These are phyloP conservation scores for Dione vanillae DNA, from an alignment of 2,888 invertebrate genomes.

Conservation along the genomic window DNA sequence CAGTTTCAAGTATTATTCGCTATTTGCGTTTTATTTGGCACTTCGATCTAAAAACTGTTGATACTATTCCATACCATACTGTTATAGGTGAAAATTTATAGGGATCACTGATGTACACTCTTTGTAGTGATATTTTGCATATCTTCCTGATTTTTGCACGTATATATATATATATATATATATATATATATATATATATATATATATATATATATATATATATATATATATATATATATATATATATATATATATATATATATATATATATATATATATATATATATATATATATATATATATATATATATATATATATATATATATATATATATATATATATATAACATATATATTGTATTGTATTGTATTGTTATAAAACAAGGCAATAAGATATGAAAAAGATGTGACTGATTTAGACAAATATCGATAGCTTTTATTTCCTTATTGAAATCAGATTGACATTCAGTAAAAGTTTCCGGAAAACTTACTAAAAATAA, in stretches of 20 bases:
- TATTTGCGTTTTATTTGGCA: conserved; percentile 14
- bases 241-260: no score
- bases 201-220: no score
- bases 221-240: no score
- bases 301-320: no score
- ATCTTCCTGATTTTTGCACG: no score
- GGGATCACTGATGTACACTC: no score
- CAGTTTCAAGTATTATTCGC: conserved; percentile 21
- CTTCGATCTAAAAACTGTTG: neutral
- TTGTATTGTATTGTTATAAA: no score
- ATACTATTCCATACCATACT: neutral
- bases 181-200: no score
- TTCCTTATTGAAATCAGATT: conserved; percentile 4
- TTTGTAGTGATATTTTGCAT: no score
- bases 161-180: no score
- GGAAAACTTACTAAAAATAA: conserved; percentile 21
- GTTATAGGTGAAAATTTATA: neutral
- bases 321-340: neutral
- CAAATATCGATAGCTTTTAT: neutral
- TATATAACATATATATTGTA: neutral
- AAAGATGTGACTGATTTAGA: neutral
- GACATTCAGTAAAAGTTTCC: conserved; percentile 17
- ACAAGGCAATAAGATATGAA: neutral
- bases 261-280: no score
- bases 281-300: no score